Base-by-base conservation (phyloP, 2,113 vertebrate genomes). In the Scomber colias region DNA sequence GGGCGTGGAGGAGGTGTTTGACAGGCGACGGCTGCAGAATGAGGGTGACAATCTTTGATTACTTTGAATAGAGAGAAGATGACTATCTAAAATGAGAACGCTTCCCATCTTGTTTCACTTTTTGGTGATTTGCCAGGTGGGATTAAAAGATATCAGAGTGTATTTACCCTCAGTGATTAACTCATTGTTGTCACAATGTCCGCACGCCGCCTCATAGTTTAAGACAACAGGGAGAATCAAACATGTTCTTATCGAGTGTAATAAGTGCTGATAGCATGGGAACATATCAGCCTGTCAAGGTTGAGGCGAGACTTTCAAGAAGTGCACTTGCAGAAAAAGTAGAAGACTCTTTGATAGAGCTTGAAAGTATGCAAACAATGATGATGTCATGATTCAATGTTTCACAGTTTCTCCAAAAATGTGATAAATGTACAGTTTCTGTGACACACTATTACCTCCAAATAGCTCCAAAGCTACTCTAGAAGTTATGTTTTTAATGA, bases 71-170 rank as follows among this genome's bases (percentile, higher is more conserved):
- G 53, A 57, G 35, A 64, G 40, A 56, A 77, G 86, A 85, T 85
- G 69, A 82, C 24, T 77, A 87, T 89, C 84, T 83, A 6, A 81
- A 85, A 84, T 73, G 67, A 73, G 71, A 74, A 30, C 21, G 2
- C 65, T 15, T 54, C 56, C 67, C 4, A 59, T 50, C 16, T 15
- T 59, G 65, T 67, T 65, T 65, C 35, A 61, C 9, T 65, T 59
- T 63, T 3, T 60, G 60, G 63, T 30, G 44, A 6, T 75, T 53
- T 44, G 60, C 48, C 71, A 40, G 55, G 30, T 21, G 15, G 63
- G 62, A 86, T 86, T 63, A 57, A 55, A 71, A 79, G 67, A 66
- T 76, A 51, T 31, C 3, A 7, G 13, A 57, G 3, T 12, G 13
- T 57, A 11, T 87, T 84, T 86, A 53, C 44, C 49, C 70, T 2